These are phyloP conservation scores for Caenorhabditis panamensis DNA, from an alignment of 2,888 invertebrate genomes.

Conservation along the genomic window DNA sequence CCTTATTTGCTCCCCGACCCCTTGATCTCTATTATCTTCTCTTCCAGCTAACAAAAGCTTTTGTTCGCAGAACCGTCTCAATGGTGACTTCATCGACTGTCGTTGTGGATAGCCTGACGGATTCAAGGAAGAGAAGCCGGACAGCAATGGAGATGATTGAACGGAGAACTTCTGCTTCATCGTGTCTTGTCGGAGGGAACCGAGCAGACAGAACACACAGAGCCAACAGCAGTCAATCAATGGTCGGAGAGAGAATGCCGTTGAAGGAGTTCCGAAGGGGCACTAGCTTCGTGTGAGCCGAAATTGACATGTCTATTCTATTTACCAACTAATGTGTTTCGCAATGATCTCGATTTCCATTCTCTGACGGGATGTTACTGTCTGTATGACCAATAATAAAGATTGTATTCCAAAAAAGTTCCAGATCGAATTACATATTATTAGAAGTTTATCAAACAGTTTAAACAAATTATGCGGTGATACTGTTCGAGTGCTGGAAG, in stretches of 20 bases:
- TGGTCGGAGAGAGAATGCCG: slow-evolving; percentile 53
- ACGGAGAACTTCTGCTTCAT: slow-evolving; percentile 41
- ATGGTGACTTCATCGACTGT: slow-evolving; percentile 61
- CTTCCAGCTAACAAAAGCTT: slow-evolving; percentile 6
- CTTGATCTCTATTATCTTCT: not conserved
- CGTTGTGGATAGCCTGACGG: slow-evolving; percentile 46
- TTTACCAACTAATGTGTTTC: not conserved
- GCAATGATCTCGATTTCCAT: slow-evolving; percentile 6
- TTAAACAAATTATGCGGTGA: slow-evolving; percentile 1
- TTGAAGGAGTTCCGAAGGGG: slow-evolving; percentile 58
- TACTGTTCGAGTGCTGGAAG: slow-evolving; percentile 1
- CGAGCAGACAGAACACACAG: slow-evolving; percentile 47
- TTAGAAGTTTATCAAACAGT: not conserved
- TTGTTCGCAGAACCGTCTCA: slow-evolving; percentile 57
- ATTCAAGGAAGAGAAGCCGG: slow-evolving; percentile 44
- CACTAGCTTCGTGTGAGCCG: slow-evolving; percentile 56
- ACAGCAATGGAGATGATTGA: slow-evolving; percentile 42
- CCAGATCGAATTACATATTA: no score
- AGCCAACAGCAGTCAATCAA: slow-evolving; percentile 56
- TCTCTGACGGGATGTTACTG: slow-evolving; percentile 3
- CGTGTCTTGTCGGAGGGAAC: slow-evolving; percentile 41
- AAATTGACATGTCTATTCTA: no score
- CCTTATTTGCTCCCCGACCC: not conserved
- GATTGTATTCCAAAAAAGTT: no score
- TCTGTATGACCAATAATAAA: slow-evolving; percentile 5